These are phyloP conservation scores for Copidosoma floridanum DNA, from an alignment of 1,140 invertebrate species.

Conservation along the genomic window DNA sequence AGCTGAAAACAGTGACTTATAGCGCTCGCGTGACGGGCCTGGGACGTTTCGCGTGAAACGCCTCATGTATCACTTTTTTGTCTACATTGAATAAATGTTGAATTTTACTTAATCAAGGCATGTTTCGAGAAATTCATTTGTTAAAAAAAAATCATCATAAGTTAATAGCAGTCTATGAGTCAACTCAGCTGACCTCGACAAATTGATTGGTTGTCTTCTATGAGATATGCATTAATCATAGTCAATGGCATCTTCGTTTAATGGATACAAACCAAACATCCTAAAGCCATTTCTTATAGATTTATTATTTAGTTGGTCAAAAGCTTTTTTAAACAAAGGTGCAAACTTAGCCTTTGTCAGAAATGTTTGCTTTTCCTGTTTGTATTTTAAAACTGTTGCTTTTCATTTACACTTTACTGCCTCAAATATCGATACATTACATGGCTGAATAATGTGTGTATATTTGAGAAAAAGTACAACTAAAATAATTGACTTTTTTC, in stretches of 20 bases:
- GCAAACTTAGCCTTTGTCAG: conserved; percentile 35
- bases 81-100: conserved; percentile 21
- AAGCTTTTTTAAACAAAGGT: conserved; percentile 37
- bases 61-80: too few species aligned
- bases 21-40: too few species aligned
- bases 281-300: conserved; percentile 34
- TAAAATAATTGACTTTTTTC: conserved; percentile 40
- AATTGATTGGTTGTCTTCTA: neutral
- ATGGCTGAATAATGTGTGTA: conserved; percentile 48
- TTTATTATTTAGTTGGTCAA: conserved; percentile 30
- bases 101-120: conserved; percentile 28
- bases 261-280: conserved; percentile 33
- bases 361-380: conserved; percentile 26
- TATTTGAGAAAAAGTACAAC: conserved; percentile 42
- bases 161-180: neutral
- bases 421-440: conserved; percentile 44
- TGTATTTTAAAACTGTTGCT: conserved; percentile 31
- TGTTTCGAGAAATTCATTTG: neutral
- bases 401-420: conserved; percentile 42
- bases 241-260: neutral
- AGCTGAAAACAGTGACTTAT: too few species aligned
- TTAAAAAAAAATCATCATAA: neutral
- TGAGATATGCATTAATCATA: neutral
- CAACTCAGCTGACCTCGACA: neutral
- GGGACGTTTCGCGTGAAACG: too few species aligned